These are phyloP conservation scores for Papilio gigon DNA, from an alignment of 2,888 invertebrate species.

Conservation along the genomic window DNA sequence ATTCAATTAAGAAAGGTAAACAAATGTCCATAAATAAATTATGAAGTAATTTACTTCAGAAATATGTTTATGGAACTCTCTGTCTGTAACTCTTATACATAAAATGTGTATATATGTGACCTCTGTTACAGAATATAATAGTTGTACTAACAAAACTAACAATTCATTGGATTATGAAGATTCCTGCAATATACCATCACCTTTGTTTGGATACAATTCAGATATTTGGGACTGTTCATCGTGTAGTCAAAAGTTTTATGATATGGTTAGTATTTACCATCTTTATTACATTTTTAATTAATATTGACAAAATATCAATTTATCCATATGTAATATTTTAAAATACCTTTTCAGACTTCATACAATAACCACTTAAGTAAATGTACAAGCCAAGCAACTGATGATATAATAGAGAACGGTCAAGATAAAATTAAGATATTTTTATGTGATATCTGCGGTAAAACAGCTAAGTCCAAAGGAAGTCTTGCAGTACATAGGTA, in stretches of 20 bases:
- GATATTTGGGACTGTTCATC: constrained; percentile 61
- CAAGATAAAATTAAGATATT: constrained; percentile 55
- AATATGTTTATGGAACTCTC: too few species aligned
- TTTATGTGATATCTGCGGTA: constrained; percentile 75
- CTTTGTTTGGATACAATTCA: constrained; percentile 60
- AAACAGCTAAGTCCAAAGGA: constrained; percentile 68
- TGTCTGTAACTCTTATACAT: too few species aligned
- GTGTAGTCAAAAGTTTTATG: constrained; percentile 62
- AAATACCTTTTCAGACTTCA: constrained; percentile 55
- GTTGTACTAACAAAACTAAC: constrained; percentile 48
- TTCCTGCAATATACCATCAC: constrained; percentile 63
- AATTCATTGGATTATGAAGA: constrained; percentile 58
- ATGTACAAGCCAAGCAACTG: constrained; percentile 49
- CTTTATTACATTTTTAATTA: background rate
- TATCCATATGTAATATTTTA: constrained; percentile 20
- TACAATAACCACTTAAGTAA: constrained; percentile 61
- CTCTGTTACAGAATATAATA: constrained; percentile 48
- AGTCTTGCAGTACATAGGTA: constrained; percentile 72
- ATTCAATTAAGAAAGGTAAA: constrained; percentile 68
- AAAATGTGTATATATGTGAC: constrained; percentile 1
- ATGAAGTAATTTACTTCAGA: background rate
- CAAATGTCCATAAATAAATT: background rate
- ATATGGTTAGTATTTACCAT: constrained; percentile 57
- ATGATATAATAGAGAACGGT: constrained; percentile 30
- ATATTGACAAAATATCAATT: background rate